These are phyloP conservation scores for Passer domesticus DNA, from an alignment of 2,113 vertebrate species.

Conservation along the genomic window DNA sequence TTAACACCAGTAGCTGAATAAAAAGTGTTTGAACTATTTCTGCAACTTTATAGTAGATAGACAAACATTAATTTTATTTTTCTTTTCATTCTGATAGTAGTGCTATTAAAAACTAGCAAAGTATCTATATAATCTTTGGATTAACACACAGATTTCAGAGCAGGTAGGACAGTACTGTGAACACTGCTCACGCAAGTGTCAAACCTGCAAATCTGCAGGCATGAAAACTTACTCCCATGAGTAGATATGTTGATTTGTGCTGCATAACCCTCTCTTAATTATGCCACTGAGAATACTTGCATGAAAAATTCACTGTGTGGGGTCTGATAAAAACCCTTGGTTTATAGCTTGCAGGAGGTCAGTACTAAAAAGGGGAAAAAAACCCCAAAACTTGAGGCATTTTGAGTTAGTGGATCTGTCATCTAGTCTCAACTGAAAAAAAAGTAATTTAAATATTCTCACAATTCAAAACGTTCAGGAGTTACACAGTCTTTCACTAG, in stretches of 20 bases:
- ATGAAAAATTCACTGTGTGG: not conserved
- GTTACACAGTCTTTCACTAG: not conserved
- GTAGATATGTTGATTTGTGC: not conserved
- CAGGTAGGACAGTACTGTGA: not conserved
- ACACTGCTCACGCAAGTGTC: not conserved
- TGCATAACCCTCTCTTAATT: conserved; percentile 21
- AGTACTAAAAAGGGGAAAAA: not conserved
- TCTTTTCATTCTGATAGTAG: not conserved
- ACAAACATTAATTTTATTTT: not conserved
- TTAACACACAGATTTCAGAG: not conserved
- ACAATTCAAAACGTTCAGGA: not conserved
- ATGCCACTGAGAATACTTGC: not conserved
- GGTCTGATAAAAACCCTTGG: not conserved
- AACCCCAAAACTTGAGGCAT: not conserved
- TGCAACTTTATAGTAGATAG: not conserved
- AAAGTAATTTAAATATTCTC: conserved; percentile 15
- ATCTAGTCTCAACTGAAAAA: not conserved
- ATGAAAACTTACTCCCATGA: not conserved
- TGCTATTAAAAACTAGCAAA: not conserved
- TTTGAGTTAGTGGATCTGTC: not conserved
- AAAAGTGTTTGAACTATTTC: not conserved
- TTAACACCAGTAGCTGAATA: not conserved
- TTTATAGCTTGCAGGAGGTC: not conserved
- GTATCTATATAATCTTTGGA: not conserved
- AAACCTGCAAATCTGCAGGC: not conserved